Evolutionary conservation across 2,888 invertebrate species (phyloP).

Genomic region (Diarsia brunnea): DNA sequence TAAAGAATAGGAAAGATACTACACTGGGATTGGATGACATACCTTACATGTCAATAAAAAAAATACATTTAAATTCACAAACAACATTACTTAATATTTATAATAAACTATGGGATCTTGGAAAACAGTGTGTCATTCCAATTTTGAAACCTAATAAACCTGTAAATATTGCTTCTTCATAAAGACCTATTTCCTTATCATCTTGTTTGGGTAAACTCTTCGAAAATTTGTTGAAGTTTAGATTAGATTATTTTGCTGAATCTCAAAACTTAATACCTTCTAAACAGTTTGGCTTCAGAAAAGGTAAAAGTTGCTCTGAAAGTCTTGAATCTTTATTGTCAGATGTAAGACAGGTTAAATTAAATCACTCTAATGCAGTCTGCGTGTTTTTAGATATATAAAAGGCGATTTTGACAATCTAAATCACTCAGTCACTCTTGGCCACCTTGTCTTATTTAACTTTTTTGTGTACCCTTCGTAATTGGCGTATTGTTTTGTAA

Average conservation of each 20-base stretch:
- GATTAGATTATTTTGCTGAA: constrained; percentile 5
- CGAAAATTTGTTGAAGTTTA: constrained; percentile 37
- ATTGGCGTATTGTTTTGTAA: no score
- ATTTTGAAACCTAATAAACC: constrained; percentile 7
- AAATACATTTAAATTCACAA: not conserved
- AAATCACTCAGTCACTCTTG: no score
- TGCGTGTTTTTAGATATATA: constrained; percentile 12
- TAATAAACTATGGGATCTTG: constrained; percentile 13
- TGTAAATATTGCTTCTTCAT: not conserved
- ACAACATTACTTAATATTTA: constrained; percentile 24
- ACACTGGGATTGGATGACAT: constrained; percentile 36
- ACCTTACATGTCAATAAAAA: not conserved
- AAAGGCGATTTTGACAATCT: constrained; percentile 6
- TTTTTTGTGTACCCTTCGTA: no score
- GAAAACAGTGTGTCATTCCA: constrained; percentile 7
- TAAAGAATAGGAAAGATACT: not conserved
- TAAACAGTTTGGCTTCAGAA: constrained; percentile 35
- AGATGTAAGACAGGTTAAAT: constrained; percentile 21
- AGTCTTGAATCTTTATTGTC: constrained; percentile 24
- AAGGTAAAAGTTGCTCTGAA: constrained; percentile 43
- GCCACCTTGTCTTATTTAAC: no score
- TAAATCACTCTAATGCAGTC: constrained; percentile 16
- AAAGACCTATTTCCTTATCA: constrained; percentile 2
- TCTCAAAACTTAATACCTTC: not conserved
- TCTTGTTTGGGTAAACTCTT: constrained; percentile 39